Conservation (phyloP, 2,888 invertebrate species). For the Mamestra brassicae region DNA sequence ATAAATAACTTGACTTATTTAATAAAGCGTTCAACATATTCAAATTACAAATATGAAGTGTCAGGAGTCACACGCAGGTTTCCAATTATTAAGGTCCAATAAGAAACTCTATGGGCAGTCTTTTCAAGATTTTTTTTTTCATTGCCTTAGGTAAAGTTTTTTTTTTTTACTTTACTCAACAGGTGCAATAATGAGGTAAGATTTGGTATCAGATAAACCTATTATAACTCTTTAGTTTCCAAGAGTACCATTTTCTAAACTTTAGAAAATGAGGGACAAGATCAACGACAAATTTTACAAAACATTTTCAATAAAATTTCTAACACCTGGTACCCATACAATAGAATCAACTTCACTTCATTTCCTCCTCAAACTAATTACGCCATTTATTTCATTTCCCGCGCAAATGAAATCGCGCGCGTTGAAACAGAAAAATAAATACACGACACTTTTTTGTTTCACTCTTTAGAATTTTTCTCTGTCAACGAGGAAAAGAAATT, state of each 20-base stretch:
- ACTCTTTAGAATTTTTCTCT: not conserved
- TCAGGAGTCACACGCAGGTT: no score
- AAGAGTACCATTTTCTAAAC: no score
- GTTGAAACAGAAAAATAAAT: conserved; percentile 31
- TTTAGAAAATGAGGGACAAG: not conserved
- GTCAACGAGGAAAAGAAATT: not conserved
- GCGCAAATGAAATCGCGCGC: conserved; percentile 30
- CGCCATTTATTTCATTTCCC: conserved; percentile 25
- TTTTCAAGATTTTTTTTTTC: no score
- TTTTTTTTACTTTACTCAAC: no score
- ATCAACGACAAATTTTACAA: not conserved
- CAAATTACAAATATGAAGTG: no score
- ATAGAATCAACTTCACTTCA: conserved; percentile 19
- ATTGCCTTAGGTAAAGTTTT: no score
- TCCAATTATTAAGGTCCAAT: no score
- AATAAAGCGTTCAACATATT: no score
- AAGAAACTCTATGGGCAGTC: no score
- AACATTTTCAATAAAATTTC: not conserved
- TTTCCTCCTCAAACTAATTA: conserved; percentile 25
- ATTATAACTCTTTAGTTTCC: no score
- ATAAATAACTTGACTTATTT: no score
- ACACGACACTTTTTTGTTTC: not conserved
- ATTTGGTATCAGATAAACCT: not conserved
- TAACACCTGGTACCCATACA: not conserved
- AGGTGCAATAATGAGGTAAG: not conserved